Conservation (phyloP, 2,113 vertebrate species). For the Dunckerocampus dactyliophorus region DNA sequence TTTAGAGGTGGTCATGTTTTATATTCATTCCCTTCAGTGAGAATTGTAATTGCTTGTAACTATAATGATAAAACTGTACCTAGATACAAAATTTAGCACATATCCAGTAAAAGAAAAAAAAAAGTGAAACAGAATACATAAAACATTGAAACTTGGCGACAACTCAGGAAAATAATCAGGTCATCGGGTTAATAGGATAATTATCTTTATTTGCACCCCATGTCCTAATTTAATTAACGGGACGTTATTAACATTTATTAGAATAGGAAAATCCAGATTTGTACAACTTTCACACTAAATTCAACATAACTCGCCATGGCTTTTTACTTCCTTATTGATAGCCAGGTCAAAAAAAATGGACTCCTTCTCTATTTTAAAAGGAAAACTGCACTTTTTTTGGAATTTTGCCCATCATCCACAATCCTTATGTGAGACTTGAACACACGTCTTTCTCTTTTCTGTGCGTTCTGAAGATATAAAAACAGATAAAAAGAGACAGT, state of each 20-base stretch:
- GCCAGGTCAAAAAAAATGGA: too few species aligned
- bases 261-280: constrained; percentile 10
- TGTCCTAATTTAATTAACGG: constrained; percentile 7
- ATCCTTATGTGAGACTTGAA: too few species aligned
- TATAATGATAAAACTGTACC: constrained; percentile 15
- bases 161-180: neutral
- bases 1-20: neutral
- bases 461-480: too few species aligned
- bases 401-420: too few species aligned
- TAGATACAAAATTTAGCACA: constrained; percentile 24
- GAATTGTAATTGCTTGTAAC: constrained; percentile 30
- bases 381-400: too few species aligned
- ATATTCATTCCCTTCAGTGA: neutral
- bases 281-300: neutral
- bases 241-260: constrained; percentile 6
- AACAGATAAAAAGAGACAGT: too few species aligned
- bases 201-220: constrained; percentile 6
- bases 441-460: too few species aligned
- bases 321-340: neutral
- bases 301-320: neutral
- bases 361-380: too few species aligned
- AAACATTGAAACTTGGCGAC: constrained; percentile 1
- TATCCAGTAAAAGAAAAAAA: neutral
- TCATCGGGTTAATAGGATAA: constrained; percentile 23
- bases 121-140: neutral